phyloP scores from a whole-genome alignment of 2,888 invertebrate species.

The Melolontha melolontha region DNA sequence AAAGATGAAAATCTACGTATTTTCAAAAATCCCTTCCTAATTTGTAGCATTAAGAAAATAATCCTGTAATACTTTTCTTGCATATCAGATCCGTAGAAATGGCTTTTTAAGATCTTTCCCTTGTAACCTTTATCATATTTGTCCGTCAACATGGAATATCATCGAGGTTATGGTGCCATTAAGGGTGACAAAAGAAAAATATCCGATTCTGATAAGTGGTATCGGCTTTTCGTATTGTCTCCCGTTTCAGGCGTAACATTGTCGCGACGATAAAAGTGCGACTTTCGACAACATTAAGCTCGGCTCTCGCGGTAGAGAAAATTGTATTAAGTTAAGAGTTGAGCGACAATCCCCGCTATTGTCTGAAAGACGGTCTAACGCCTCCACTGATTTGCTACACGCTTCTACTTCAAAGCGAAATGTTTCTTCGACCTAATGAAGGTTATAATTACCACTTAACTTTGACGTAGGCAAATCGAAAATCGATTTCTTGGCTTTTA shows the following conservation, averaged over 20 bases:
- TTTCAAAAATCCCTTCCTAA: too few relatives aligned
- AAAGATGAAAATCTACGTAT: too few relatives aligned
- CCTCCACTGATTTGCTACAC: slow-evolving; percentile 8
- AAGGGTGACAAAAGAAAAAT: slow-evolving; percentile 27
- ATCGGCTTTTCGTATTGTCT: slow-evolving; percentile 36
- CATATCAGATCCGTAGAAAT: background rate
- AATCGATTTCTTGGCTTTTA: slow-evolving; percentile 16
- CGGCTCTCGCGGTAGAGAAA: slow-evolving; percentile 18
- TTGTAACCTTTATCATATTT: slow-evolving; percentile 13
- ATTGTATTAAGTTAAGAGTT: slow-evolving; percentile 35
- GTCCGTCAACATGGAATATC: slow-evolving; percentile 7
- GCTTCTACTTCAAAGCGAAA: slow-evolving; percentile 19
- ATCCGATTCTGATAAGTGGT: slow-evolving; percentile 40
- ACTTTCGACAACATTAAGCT: slow-evolving; percentile 31
- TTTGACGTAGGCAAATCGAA: slow-evolving; percentile 25
- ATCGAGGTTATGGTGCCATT: slow-evolving; percentile 25
- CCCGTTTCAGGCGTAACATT: slow-evolving; percentile 11
- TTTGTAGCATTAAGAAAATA: background rate
- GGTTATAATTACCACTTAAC: slow-evolving; percentile 33
- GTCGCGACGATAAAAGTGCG: slow-evolving; percentile 24
- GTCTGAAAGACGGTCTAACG: slow-evolving; percentile 25
- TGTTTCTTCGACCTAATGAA: slow-evolving; percentile 21
- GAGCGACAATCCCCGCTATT: slow-evolving; percentile 25
- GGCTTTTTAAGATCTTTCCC: slow-evolving; percentile 18
- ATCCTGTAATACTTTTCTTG: background rate